phyloP scores from a whole-genome alignment of 2,888 invertebrate species.

The Hydroisotoma schaefferi region DNA sequence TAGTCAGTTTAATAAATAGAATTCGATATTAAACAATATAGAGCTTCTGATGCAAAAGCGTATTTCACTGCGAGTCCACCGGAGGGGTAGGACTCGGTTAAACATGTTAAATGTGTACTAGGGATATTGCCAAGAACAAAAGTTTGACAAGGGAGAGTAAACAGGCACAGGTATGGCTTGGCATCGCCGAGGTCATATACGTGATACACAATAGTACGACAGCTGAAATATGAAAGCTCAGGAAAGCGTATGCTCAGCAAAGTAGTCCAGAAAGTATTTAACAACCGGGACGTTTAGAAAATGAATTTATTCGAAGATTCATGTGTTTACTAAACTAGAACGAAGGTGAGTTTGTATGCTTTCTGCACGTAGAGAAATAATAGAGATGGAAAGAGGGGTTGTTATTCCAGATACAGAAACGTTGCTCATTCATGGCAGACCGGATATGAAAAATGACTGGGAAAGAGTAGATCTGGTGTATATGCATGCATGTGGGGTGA shows the following conservation, averaged over 20 bases:
- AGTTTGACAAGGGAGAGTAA: too few relatives aligned
- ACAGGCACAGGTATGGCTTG: too few relatives aligned
- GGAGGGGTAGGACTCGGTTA: slow-evolving; percentile 5
- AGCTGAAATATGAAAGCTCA: too few relatives aligned
- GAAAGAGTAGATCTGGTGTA: slow-evolving; percentile 8
- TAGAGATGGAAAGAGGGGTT: slow-evolving; percentile 8
- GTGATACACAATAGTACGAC: not conserved
- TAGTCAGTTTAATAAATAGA: too few relatives aligned
- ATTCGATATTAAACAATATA: too few relatives aligned
- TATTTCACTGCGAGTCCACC: not conserved
- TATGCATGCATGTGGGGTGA: slow-evolving; percentile 3
- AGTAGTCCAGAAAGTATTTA: not conserved
- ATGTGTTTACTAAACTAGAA: not conserved
- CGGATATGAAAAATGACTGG: slow-evolving; percentile 44
- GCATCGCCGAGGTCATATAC: not conserved
- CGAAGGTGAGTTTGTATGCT: slow-evolving; percentile 3
- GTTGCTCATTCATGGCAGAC: slow-evolving; percentile 18
- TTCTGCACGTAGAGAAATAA: not conserved
- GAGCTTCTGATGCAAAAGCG: too few relatives aligned
- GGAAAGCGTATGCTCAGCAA: not conserved
- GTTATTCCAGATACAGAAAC: slow-evolving; percentile 7
- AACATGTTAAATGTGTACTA: not conserved
- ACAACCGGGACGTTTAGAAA: not conserved
- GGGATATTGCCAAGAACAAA: too few relatives aligned
- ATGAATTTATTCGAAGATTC: slow-evolving; percentile 6